A percentile compares a stretch with the other conserved stretches of the same genome.
Conservation (phyloP, 2,113 vertebrate species). For the Xenopus borealis region DNA sequence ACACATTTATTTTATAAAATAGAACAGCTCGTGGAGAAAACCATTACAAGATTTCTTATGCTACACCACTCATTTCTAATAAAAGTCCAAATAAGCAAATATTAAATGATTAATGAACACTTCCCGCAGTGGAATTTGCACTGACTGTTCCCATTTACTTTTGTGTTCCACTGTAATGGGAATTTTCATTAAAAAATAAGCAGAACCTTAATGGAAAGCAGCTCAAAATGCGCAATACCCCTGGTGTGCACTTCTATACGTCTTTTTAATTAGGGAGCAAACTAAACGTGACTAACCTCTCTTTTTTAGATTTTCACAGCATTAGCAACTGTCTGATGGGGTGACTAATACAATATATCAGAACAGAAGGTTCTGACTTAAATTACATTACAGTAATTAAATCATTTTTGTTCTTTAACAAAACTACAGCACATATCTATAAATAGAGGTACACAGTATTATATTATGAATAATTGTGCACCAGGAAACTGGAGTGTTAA, state of each 20-base stretch:
- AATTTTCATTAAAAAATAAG: slow-evolving; percentile 10
- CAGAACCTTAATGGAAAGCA: slow-evolving; percentile 6
- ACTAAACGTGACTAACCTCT: background rate
- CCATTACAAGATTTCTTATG: slow-evolving; percentile 32
- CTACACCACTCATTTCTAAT: slow-evolving; percentile 33
- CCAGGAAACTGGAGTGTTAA: too few relatives aligned
- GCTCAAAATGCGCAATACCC: background rate
- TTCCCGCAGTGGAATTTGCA: slow-evolving; percentile 1
- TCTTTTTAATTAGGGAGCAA: slow-evolving; percentile 17
- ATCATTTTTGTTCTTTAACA: too few relatives aligned
- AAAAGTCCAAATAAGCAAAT: slow-evolving; percentile 33
- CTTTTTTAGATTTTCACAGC: background rate
- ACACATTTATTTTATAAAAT: slow-evolving; percentile 28
- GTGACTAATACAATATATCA: background rate
- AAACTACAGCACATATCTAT: too few relatives aligned
- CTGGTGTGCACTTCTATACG: background rate
- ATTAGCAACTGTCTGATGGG: background rate
- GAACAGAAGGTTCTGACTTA: too few relatives aligned
- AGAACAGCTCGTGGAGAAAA: slow-evolving; percentile 28
- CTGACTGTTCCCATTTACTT: slow-evolving; percentile 18
- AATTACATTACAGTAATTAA: too few relatives aligned
- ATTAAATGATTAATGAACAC: slow-evolving; percentile 40
- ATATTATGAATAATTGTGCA: too few relatives aligned
- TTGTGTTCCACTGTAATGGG: background rate
- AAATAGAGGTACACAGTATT: too few relatives aligned